Conservation (phyloP, 2,888 invertebrate species). For the Drosophila antonietae region DNA sequence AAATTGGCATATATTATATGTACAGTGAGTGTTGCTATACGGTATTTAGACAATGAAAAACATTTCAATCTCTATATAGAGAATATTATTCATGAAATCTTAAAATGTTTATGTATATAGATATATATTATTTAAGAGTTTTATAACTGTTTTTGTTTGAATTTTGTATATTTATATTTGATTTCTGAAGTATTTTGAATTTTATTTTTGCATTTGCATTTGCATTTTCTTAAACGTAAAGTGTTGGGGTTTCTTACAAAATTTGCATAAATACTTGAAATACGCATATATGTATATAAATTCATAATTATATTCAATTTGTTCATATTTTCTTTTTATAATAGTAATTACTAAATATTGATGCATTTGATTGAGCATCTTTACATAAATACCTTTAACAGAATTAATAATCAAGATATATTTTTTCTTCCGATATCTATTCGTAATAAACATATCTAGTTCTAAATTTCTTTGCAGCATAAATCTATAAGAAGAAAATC, state of each 20-base stretch:
- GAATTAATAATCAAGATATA: neutral
- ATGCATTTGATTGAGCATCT: neutral
- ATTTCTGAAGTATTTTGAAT: neutral
- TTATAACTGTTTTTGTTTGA: neutral
- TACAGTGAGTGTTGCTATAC: neutral
- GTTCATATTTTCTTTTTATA: neutral
- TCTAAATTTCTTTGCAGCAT: no score
- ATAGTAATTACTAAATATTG: neutral
- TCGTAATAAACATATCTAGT: neutral
- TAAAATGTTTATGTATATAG: neutral
- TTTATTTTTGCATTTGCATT: neutral
- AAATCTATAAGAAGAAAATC: no score
- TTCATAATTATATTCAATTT: neutral
- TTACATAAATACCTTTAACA: neutral
- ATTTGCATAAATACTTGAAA: neutral
- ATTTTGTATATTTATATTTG: neutral
- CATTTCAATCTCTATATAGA: neutral
- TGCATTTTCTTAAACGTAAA: neutral
- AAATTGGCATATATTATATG: neutral
- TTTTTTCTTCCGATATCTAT: neutral
- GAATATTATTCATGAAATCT: slow-evolving; percentile 1
- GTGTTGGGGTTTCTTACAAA: neutral
- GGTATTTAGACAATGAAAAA: neutral
- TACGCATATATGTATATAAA: neutral
- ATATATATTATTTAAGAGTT: slow-evolving; percentile 9